Percentiles rank a stretch among this genome's conserved stretches.
These are phyloP conservation scores for Styela plicata DNA, from an alignment of 23 tunicate species.

Conservation along the genomic window DNA sequence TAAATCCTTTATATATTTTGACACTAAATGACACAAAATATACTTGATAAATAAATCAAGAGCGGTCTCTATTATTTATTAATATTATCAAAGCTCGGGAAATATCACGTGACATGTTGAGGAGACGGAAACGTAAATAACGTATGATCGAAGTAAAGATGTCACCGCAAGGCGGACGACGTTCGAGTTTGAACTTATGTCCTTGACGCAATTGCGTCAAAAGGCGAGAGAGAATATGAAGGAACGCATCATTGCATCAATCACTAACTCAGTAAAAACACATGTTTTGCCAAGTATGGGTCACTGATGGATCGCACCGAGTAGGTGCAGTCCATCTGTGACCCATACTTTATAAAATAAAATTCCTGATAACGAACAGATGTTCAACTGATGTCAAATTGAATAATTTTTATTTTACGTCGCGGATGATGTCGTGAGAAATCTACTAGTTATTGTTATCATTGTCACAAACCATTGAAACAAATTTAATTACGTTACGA, in stretches of 20 bases:
- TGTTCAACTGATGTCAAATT: not conserved
- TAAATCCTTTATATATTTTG: not conserved
- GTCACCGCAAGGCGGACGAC: not conserved
- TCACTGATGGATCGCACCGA: too few relatives aligned
- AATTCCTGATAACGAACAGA: too few relatives aligned
- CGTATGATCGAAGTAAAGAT: not conserved
- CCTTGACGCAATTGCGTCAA: not conserved
- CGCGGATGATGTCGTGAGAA: not conserved
- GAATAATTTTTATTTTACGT: too few relatives aligned
- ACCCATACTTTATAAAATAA: too few relatives aligned
- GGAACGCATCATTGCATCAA: not conserved
- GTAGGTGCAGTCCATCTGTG: too few relatives aligned
- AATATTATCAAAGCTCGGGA: slow-evolving; percentile 5
- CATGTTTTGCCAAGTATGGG: too few relatives aligned
- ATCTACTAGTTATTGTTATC: not conserved
- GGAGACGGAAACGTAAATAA: slow-evolving; percentile 23
- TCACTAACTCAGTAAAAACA: not conserved
- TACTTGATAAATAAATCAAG: slow-evolving; percentile 15
- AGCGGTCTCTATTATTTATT: not conserved
- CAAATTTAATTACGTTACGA: not conserved
- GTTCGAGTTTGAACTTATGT: not conserved
- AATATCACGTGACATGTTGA: not conserved
- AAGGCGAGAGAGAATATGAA: not conserved
- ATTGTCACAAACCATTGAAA: not conserved
- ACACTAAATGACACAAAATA: not conserved